Evolutionary conservation across 2,888 invertebrate genomes (phyloP), one percentile per base, ranked within the genome.

Genomic region (Pherbina coryleti): DNA sequence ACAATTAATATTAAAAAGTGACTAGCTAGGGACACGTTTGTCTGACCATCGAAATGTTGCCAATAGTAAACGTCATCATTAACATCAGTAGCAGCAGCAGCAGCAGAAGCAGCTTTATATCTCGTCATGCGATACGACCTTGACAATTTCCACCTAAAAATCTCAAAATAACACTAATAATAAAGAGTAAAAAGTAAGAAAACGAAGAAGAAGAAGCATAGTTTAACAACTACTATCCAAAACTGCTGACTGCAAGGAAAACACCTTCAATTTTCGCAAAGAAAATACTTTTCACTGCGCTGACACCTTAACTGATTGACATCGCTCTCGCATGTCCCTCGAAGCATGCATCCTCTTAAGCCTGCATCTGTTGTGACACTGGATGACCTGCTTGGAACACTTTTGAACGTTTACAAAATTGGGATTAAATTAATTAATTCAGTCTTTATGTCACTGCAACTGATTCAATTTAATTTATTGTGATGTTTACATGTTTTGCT

Each of bases 291-390:
- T 19, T 44, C 17, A 49, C 49, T 49, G 0, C 25, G 49, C 22
- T 49, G 67, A 49, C 67, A 37, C 67, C 67, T 69, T n/a, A 71
- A 71, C 9, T 34, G 55, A 71, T 57, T 37, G 53, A 71, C 71
- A 71, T 57, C 55, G 71, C 31, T 25, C 55, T 34, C 37, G 31
- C 34, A 71, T 55, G 71, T 71, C 28, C 28, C 31, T 5, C 49
- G 31, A 49, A 53, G 28, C 70, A 25, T 49, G 49, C 25, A 28
- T 49, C 1, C 44, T 44, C 14, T 44, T 44, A 44, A 44, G 44
- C 2, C 14, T 44, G 44, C 11, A 11, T 11, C 2, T 44, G 44
- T 44, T 44, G 44, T 44, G 44, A 44, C 44, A 44, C 14, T 44
- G 2, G 44, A 2, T 44, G 44, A 44, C 44, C 14, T 44, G 44